Evolutionary conservation across 2,888 invertebrate species (phyloP), one percentile per base, ranked within the genome.

Genomic region (Tholera decimalis): DNA sequence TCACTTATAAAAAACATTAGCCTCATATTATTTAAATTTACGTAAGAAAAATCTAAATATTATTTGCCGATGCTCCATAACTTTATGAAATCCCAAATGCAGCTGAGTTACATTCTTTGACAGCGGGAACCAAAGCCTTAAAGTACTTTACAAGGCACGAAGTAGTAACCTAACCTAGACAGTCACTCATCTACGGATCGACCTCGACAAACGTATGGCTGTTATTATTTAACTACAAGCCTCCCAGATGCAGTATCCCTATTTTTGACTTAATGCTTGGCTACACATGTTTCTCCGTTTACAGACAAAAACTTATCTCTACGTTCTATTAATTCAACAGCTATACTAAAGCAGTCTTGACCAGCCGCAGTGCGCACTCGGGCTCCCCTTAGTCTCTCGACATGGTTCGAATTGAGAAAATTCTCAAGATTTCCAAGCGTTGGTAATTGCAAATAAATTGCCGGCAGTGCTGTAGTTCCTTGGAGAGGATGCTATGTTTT

Each of bases 401-500:
- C 35, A 28, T 13, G 9, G 15, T 13, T 18, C n/a, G 6, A 41
- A 73, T 54, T 53, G 66, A 30, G 53, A 73, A 66, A 69, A 73
- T 37, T 65, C 47, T 24, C 20, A 15, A 13, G 15, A 65, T 49
- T 73, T 22, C 54, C 30, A 18, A 54, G 24, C 35, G 39, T 37
- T 73, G 11, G 35, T 69, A 54, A 69, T 69, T 43, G 49, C 74
- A 15, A 49, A 54, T 37, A 41, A 69, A 66, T 73, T 73, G 46
- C 15, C 35, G 11, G 18, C 8, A 6, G 24, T 37, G 20, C 35
- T 49, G 13, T 28, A n/a, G 33, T 39, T 49, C 6, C 20, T 54
- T n/a, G 6, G 3, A 46, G 35, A 18, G 24, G 15, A 22, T 20
- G 15, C 13, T 35, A 30, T 35, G 20, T 35, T 68, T 18, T 41